phyloP scores from a whole-genome alignment of 2,797 vertebrate species.

The Epinephelus malabaricus region DNA sequence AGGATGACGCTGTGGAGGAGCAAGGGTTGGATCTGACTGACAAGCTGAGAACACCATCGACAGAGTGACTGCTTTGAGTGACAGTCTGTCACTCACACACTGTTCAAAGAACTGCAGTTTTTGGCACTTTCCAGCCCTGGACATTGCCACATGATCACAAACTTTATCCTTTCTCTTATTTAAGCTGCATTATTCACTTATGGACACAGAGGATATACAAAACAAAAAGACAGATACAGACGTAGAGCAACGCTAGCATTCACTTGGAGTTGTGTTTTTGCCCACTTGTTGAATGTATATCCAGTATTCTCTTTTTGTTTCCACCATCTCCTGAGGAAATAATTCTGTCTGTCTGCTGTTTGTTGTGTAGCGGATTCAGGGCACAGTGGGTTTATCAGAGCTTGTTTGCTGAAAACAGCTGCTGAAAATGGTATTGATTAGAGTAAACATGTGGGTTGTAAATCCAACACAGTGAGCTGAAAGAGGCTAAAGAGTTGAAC shows the following conservation, averaged over 20 bases:
- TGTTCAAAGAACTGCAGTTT: no score
- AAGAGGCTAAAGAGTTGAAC: neutral
- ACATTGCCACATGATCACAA: neutral
- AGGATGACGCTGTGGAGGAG: no score
- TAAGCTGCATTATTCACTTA: neutral
- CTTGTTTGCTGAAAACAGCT: neutral
- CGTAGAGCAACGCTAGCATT: no score
- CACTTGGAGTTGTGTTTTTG: neutral
- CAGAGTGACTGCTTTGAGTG: no score
- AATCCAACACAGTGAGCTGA: neutral
- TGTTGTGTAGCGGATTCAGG: neutral
- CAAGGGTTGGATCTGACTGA: no score
- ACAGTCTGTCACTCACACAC: no score
- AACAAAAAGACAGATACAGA: constrained; percentile 5
- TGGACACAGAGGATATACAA: neutral
- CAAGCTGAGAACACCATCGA: no score
- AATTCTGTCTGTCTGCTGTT: neutral
- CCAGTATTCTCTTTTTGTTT: no score
- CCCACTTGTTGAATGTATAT: neutral
- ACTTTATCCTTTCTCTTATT: neutral
- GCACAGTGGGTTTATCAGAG: neutral
- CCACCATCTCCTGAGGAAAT: neutral
- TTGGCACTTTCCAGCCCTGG: no score
- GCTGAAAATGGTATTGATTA: neutral
- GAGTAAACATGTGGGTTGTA: neutral